Evolutionary conservation across 1,140 invertebrate species (phyloP).

Genomic region (Ceratosolen solmsi): DNA sequence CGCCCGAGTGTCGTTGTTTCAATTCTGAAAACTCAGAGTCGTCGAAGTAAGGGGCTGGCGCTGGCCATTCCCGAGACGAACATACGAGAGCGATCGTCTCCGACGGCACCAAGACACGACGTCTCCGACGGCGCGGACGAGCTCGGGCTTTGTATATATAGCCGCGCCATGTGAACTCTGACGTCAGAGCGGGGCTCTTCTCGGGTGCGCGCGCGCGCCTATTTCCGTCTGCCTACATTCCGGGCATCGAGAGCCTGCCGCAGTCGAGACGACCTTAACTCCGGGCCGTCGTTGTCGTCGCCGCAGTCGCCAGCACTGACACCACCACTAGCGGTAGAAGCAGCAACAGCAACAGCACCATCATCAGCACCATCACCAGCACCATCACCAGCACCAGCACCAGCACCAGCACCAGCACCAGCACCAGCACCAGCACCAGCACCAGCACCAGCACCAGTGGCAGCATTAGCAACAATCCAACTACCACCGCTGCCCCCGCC

Average conservation of each 20-base stretch:
- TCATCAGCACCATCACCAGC: background rate
- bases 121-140: too few species aligned
- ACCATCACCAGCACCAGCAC: too few species aligned
- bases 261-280: conserved; percentile 4
- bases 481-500: too few species aligned
- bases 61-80: background rate
- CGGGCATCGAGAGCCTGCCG: background rate
- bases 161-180: conserved; percentile 12
- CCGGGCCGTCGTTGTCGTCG: background rate
- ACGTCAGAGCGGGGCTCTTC: background rate
- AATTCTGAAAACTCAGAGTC: background rate
- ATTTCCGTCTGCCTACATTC: conserved; percentile 7
- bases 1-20: background rate
- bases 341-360: too few species aligned
- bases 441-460: too few species aligned
- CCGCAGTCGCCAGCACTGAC: too few species aligned
- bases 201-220: background rate
- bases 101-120: background rate
- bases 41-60: background rate
- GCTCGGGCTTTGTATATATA: conserved; percentile 10
- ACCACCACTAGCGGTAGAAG: too few species aligned
- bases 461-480: too few species aligned
- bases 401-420: too few species aligned
- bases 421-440: too few species aligned
- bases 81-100: background rate